phyloP scores from a whole-genome alignment of 2,888 invertebrate genomes.

The Oxycera nigricornis region DNA sequence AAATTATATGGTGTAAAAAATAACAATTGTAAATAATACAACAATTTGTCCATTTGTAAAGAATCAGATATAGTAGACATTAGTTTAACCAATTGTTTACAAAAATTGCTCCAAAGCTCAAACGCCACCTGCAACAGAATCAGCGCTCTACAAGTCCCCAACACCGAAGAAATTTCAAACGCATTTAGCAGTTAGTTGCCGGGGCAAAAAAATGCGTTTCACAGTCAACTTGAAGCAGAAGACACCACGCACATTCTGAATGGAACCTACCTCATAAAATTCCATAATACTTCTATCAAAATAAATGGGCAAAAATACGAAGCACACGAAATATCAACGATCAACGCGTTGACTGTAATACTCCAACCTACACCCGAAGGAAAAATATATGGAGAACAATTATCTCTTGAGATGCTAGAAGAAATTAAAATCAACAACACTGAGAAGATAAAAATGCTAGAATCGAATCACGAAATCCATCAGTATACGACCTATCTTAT shows the following conservation, averaged over 20 bases:
- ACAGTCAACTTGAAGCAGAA: too few relatives aligned
- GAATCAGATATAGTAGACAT: not conserved
- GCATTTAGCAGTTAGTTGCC: too few relatives aligned
- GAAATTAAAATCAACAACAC: not conserved
- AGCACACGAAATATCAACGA: not conserved
- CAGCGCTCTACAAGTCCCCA: too few relatives aligned
- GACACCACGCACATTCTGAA: not conserved
- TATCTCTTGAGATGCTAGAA: constrained; percentile 6
- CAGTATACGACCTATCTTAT: not conserved
- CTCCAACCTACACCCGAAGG: constrained; percentile 17
- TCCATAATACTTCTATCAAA: too few relatives aligned
- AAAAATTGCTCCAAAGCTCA: too few relatives aligned
- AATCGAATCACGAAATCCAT: not conserved
- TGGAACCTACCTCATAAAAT: not conserved
- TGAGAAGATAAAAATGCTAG: not conserved
- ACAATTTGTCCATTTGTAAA: not conserved
- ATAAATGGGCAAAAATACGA: too few relatives aligned
- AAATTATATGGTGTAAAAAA: not conserved
- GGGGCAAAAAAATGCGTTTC: too few relatives aligned
- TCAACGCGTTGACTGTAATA: not conserved
- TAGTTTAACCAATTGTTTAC: too few relatives aligned
- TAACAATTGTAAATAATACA: too few relatives aligned
- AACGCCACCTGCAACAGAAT: too few relatives aligned
- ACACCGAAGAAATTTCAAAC: too few relatives aligned
- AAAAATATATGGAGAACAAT: not conserved